Percentiles rank a stretch among this genome's conserved stretches.
Evolutionary conservation across 2,888 invertebrate species (phyloP).

Genomic region (Lampropteryx suffumata): DNA sequence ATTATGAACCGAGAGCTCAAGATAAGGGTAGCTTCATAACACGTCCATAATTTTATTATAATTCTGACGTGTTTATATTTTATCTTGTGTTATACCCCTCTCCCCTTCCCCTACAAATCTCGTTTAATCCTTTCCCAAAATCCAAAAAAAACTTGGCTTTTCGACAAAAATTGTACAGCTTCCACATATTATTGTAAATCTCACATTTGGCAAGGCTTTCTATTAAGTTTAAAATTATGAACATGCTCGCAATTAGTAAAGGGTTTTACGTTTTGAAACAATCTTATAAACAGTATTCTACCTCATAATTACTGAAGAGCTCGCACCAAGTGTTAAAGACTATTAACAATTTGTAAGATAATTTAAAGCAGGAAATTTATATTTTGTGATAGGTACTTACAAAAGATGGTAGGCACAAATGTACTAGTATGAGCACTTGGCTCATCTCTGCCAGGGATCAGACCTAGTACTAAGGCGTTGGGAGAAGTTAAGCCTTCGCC

Average conservation of each 20-base stretch:
- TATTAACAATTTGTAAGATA: slow-evolving; percentile 12
- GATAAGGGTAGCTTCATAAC: slow-evolving; percentile 38
- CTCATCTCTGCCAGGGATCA: neutral
- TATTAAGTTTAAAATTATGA: slow-evolving; percentile 15
- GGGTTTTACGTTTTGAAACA: slow-evolving; percentile 9
- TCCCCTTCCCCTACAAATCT: neutral
- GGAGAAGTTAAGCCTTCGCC: neutral
- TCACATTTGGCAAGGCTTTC: slow-evolving; percentile 60
- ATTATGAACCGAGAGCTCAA: slow-evolving; percentile 37
- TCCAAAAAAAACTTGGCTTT: slow-evolving; percentile 10
- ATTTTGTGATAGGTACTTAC: neutral
- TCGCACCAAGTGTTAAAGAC: slow-evolving; percentile 24
- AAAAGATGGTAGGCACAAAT: slow-evolving; percentile 6
- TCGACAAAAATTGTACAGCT: slow-evolving; percentile 57
- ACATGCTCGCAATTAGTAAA: slow-evolving; percentile 13
- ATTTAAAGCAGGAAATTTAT: neutral
- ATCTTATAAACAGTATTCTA: slow-evolving; percentile 21
- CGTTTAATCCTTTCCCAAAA: neutral
- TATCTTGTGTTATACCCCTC: slow-evolving; percentile 1
- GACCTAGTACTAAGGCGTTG: too few relatives aligned
- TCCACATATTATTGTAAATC: slow-evolving; percentile 79
- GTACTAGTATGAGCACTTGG: neutral
- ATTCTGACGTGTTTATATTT: slow-evolving; percentile 3
- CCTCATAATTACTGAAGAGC: slow-evolving; percentile 28
- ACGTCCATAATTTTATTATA: slow-evolving; percentile 23